Evolutionary conservation across 2,888 invertebrate species (phyloP), one percentile per base, ranked within the genome.

Genomic region (Mythimna ferrago): DNA sequence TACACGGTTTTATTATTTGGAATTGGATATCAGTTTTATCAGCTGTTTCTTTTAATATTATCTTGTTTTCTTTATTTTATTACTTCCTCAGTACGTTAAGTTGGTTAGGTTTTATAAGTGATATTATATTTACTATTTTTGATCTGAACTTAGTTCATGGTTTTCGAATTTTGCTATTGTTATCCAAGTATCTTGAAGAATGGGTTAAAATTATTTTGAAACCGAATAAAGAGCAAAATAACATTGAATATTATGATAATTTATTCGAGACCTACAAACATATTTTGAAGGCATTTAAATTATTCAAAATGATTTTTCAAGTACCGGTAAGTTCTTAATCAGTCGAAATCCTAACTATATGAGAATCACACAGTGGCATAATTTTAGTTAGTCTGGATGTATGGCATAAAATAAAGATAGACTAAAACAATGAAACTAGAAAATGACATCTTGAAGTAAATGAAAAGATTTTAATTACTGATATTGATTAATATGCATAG

Each of bases 101-200:
- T 54, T 54, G 54, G 54, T 54, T 54, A 54, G 54, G 54, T 54
- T 54, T 54, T 54, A 21, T 54, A 54, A 54, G 54, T 21, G 54
- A 54, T 5, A 21, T 54, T 5, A 54, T 54, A 54, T 54, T 54
- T 21, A 54, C 54, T n/a, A 54, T 54, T 21, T 54, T 53, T 10
- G 53, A 53, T 53, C n/a, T 53, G n/a, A 53, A 53, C 10, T 21
- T 53, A 19, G 53, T 53, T 53, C 4, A 53, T 19, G 53, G 53
- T 21, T 53, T n/a, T 21, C 53, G 53, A 10, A 21, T 53, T n/a
- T 54, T 54, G 2, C 5, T 54, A 11, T 21, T 54, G 54, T n/a
- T 54, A 21, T 21, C 54, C 7, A 54, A 54, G 21, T 54, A 54
- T 54, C 54, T 54, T n/a, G 21, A 21, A 1, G 11, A 54, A 7